Evolutionary conservation across 1,140 invertebrate genomes (phyloP), one percentile per base, ranked within the genome.

Genomic region (Scaptodrosophila lebanonensis): DNA sequence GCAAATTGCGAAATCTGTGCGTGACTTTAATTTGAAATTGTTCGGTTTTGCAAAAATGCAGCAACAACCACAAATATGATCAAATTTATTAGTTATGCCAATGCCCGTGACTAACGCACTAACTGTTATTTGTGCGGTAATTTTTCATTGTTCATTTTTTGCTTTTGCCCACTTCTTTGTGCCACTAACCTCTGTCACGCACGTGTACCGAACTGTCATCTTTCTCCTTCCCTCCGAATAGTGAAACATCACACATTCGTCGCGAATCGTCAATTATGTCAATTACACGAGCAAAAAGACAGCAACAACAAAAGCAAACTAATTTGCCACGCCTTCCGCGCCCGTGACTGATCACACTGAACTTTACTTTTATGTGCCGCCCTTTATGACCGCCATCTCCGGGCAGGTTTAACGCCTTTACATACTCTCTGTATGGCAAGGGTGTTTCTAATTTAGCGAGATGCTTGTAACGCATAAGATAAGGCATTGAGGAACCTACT

Each of bases 1-100:
- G 67, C 50, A 76, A 75, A 77, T 76, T 76, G 66, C 72, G 69
- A 76, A 70, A 77, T 71, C 72, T 77, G 72, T 77, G 72, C 72
- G 72, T 77, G 72, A 76, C 72, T 76, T 53, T 25, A 25, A 4
- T 25, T 72, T 64, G n/a, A 67, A 54, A 70, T 66, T 58, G 47
- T 53, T 49, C 12, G 16, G 52, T 32, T 36, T 58, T 39, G 50
- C 29, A 22, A 61, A 50, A 53, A 57, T 42, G 66, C 59, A 70
- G 11, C 3, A 38, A 38, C 6, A 38, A 18, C 7, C 9, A 7
- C 4, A 22, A 29, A 25, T 3, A 27, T 1, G 7, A 48, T n/a
- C n/a, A 36, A 49, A 36, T 63, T 35, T 52, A 63, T 70, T 70
- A 66, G 67, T 52, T 71, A 71, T 70, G 67, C 65, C 61, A 70